Conservation (phyloP, 2,113 vertebrate species). For the Muscicapa adusta region DNA sequence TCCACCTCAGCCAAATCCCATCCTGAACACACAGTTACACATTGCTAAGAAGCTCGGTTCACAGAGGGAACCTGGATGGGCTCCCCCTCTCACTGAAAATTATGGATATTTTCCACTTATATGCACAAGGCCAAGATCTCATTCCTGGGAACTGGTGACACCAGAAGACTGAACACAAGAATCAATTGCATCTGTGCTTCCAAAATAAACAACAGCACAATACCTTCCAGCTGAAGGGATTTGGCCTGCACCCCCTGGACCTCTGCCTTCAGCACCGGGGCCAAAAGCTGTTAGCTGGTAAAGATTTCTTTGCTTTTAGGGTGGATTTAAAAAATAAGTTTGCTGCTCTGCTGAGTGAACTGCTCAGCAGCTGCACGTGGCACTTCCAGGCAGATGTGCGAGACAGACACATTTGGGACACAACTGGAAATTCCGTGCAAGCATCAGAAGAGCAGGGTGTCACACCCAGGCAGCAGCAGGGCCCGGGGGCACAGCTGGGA, state of each 20-base stretch:
- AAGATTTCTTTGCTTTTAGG: background rate
- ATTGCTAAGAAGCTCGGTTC: background rate
- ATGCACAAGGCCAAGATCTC: background rate
- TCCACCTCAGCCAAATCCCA: background rate
- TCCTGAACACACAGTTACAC: background rate
- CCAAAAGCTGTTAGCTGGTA: background rate
- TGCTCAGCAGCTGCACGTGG: background rate
- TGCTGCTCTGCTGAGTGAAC: background rate
- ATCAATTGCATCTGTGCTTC: background rate
- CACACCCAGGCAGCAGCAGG: fast-evolving
- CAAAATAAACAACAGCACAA: slow-evolving; percentile 44
- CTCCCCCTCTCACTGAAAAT: background rate
- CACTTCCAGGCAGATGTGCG: background rate
- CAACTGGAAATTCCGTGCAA: background rate
- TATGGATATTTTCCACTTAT: background rate
- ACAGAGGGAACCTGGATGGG: background rate
- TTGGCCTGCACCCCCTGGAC: background rate
- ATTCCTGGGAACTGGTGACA: background rate
- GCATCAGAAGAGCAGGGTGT: fast-evolving
- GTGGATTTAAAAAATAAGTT: background rate
- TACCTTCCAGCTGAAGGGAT: slow-evolving; percentile 43
- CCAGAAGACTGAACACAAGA: background rate
- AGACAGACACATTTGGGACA: background rate
- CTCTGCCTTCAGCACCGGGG: background rate
- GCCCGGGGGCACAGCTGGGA: background rate